Conservation (phyloP, 2,113 vertebrate species). For the Hypomesus transpacificus region DNA sequence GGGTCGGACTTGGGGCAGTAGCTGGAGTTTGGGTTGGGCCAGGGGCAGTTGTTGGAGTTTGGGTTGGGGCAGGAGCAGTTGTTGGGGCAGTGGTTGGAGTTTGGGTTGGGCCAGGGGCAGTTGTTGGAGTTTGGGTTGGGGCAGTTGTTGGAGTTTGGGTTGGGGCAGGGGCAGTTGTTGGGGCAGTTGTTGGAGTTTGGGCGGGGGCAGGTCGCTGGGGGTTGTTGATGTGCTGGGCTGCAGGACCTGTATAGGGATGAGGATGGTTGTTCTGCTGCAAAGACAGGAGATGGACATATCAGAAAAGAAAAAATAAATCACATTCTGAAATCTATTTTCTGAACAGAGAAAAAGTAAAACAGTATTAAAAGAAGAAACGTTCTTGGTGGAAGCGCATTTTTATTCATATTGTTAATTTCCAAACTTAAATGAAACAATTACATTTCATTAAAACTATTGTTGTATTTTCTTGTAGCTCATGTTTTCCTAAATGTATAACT, state of each 20-base stretch:
- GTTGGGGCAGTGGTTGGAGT: not conserved
- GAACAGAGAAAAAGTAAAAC: not conserved
- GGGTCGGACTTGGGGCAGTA: constrained; percentile 34
- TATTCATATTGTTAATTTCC: not conserved
- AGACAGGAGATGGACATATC: not conserved
- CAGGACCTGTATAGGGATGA: constrained; percentile 96
- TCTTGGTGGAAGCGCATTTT: not conserved
- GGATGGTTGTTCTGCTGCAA: constrained; percentile 90
- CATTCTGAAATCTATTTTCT: not conserved
- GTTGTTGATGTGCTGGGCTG: constrained; percentile 99
- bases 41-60: constrained; percentile 85
- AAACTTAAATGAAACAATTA: too few species aligned
- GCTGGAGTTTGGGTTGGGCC: constrained; percentile 33
- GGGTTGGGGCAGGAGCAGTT: too few species aligned
- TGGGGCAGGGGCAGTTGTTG: constrained; percentile 12
- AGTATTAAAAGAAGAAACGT: too few species aligned
- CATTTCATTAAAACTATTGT: not conserved
- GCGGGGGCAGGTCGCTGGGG: constrained; percentile 86
- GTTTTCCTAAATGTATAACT: too few species aligned
- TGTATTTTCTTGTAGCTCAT: too few species aligned
- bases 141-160: constrained; percentile 18
- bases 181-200: constrained; percentile 61
- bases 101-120: constrained; percentile 68
- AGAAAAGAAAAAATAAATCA: not conserved
- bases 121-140: constrained; percentile 86